A percentile compares a stretch with the other conserved stretches of the same genome.
Evolutionary conservation across 2,888 invertebrate species (phyloP).

Genomic region (Clepsis dumicolana): DNA sequence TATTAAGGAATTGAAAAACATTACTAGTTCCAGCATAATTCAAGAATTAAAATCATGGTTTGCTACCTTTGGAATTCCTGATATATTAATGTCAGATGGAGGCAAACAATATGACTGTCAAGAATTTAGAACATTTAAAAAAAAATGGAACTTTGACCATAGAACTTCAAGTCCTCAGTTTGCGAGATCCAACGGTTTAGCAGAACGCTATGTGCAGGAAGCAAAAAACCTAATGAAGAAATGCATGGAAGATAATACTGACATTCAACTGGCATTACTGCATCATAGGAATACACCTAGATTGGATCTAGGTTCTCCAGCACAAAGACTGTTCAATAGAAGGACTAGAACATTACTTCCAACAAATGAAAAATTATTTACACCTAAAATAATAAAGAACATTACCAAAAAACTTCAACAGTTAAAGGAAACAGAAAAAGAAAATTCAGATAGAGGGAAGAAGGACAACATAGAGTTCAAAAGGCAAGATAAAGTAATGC

Average conservation of each 20-base stretch:
- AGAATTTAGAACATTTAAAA: not conserved
- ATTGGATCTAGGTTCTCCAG: too few species aligned
- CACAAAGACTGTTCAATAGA: too few species aligned
- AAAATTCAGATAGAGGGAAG: too few species aligned
- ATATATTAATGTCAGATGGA: too few species aligned
- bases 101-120: too few species aligned
- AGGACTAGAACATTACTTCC: not conserved
- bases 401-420: not conserved
- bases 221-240: too few species aligned
- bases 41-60: slow-evolving; percentile 12
- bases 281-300: too few species aligned
- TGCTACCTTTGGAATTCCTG: not conserved
- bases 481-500: not conserved
- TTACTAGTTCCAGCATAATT: too few species aligned
- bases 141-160: slow-evolving; percentile 41
- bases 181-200: slow-evolving; percentile 38
- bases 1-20: too few species aligned
- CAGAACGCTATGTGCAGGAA: slow-evolving; percentile 42
- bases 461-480: not conserved
- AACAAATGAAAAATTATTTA: slow-evolving; percentile 1
- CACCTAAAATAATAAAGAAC: not conserved
- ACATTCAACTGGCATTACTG: too few species aligned
- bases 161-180: slow-evolving; percentile 39
- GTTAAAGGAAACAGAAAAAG: not conserved
- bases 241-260: too few species aligned